Conservation (phyloP, 2,797 vertebrate genomes). For the Lerista edwardsae region DNA sequence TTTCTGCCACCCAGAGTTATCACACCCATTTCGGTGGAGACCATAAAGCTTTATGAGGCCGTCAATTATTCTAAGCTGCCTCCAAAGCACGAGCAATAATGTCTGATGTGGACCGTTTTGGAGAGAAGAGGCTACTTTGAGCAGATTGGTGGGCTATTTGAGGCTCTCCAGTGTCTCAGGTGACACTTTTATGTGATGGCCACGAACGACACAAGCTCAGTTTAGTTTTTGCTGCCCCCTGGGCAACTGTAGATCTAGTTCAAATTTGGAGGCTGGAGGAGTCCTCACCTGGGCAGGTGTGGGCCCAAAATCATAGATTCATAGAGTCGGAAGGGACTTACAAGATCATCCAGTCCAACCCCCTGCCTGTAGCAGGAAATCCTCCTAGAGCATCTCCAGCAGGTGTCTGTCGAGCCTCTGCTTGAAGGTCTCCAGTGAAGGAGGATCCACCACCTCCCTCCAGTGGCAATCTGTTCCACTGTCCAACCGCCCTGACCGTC, state of each 20-base stretch:
- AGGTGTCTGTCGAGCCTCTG: too few species aligned
- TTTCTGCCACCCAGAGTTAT: conserved; percentile 70
- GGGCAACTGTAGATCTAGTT: not conserved
- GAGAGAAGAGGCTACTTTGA: conserved; percentile 64
- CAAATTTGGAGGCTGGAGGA: not conserved
- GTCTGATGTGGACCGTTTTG: conserved; percentile 67
- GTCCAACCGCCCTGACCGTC: too few species aligned
- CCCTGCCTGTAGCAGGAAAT: too few species aligned
- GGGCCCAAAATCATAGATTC: too few species aligned
- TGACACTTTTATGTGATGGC: not conserved
- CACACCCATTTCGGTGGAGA: conserved; percentile 76
- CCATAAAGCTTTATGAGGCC: conserved; percentile 81
- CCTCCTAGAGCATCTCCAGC: too few species aligned
- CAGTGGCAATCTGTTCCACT: too few species aligned
- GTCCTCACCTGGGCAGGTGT: too few species aligned
- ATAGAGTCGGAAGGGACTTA: too few species aligned
- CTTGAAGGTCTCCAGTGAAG: too few species aligned
- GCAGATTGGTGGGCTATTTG: conserved; percentile 53
- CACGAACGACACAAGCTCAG: not conserved
- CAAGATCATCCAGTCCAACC: too few species aligned
- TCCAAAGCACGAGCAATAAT: conserved; percentile 69
- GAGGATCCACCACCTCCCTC: too few species aligned
- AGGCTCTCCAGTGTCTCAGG: conserved; percentile 16
- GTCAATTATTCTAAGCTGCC: conserved; percentile 79
- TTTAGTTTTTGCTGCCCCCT: not conserved